Evolutionary conservation across 2,797 vertebrate genomes (phyloP), one percentile per base, ranked within the genome.

Genomic region (Scolopax rusticola): DNA sequence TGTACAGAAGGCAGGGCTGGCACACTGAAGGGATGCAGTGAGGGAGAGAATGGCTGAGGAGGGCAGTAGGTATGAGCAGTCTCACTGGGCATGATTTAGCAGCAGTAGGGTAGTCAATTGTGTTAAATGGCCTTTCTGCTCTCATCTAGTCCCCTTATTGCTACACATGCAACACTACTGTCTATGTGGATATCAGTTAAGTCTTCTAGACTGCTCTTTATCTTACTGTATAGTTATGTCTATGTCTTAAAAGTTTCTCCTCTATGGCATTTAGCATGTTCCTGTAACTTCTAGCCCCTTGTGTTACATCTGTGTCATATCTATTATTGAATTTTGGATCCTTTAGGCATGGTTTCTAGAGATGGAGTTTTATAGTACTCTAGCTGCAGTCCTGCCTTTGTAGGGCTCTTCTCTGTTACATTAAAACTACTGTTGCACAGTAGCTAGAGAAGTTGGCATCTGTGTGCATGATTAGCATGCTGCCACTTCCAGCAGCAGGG

Each of bases 401-500:
- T 33, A 84, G 27, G 43, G 6, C 43, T 80, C 25, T 73, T 73
- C n/a, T 54, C 53, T 63, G 5, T 76, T 83, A 2, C 27, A 4
- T 45, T 67, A 56, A 59, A 91, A 56, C 25, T 41, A 27, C 25
- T 61, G 8, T 36, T 75, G 32, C 2, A 4, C n/a, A n/a, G 20
- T n/a, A 36, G 28, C 21, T 84, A 2, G 41, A 60, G 53, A 50
- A 61, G 33, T 41, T 90, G 18, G 9, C 16, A 16, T 43, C 56
- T 64, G 6, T 81, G 53, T 33, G 12, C 10, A 3, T 47, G 28
- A 24, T 38, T 15, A 70, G 36, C 9, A 3, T 9, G 4, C 45
- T 78, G 48, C 32, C 4, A 3, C 56, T n/a, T 54, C 8, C 10
- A 54, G 59, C 23, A 3, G 0, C 0, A 40, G n/a, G 14, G 24